phyloP scores from a whole-genome alignment of 2,888 invertebrate genomes.

The Eutolmus rufibarbis region DNA sequence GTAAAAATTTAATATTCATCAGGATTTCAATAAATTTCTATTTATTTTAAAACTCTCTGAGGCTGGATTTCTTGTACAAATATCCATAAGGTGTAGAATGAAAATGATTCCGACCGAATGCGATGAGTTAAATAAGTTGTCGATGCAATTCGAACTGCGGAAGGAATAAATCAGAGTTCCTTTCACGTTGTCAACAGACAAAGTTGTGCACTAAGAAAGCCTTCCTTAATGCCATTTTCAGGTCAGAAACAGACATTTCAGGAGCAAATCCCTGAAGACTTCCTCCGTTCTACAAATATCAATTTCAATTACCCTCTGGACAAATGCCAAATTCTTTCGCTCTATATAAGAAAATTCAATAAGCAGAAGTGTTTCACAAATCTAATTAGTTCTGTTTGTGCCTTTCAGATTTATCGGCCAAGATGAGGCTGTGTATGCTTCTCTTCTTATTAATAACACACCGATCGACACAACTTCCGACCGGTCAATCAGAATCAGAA shows the following conservation, averaged over 20 bases:
- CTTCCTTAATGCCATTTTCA: not conserved
- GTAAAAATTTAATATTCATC: too few relatives aligned
- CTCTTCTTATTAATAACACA: slow-evolving; percentile 43
- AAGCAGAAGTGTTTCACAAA: slow-evolving; percentile 11
- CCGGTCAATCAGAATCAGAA: slow-evolving; percentile 48
- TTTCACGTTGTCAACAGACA: not conserved
- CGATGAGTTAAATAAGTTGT: not conserved
- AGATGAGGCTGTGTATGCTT: slow-evolving; percentile 43
- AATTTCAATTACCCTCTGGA: slow-evolving; percentile 10
- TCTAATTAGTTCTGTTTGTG: slow-evolving; percentile 37
- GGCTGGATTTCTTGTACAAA: not conserved
- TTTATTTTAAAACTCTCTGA: not conserved
- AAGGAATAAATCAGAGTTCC: not conserved
- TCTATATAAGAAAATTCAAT: slow-evolving; percentile 17
- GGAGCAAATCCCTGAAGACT: not conserved
- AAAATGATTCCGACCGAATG: not conserved
- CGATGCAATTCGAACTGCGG: not conserved
- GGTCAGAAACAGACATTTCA: not conserved
- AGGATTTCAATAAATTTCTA: not conserved
- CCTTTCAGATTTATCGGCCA: slow-evolving; percentile 39
- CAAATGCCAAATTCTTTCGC: not conserved
- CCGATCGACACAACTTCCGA: slow-evolving; percentile 42
- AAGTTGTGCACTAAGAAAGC: not conserved
- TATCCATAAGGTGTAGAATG: not conserved
- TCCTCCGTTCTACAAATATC: not conserved